Base-by-base conservation (phyloP, 2,888 invertebrate species). In the Cheilosia scutellata region DNA sequence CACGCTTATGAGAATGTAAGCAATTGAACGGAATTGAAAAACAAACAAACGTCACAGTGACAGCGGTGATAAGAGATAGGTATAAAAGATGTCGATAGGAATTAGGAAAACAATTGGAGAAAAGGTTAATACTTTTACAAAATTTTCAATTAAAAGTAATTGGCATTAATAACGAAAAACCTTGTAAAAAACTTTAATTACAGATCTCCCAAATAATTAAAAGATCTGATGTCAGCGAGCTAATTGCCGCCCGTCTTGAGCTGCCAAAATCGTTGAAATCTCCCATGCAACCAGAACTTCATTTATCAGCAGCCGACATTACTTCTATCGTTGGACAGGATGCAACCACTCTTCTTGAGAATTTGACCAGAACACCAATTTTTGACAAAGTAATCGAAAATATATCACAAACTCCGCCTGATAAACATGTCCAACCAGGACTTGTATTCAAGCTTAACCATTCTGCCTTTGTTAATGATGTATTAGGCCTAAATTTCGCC, bases 101-200 rank as follows among this genome's bases (percentile, higher is more conserved):
- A 90, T 91, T 66, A 89, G 91, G 51, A 90, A 88, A 44, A 88
- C 89, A 0, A 92, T 91, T 79, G 89, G 89, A 71, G 89, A 91
- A 71, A 90, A 90, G 89, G 91, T 92, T 72, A 68, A 20, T 0
- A 13, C 37, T 13, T 16, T 13, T 37, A 4, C 3, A 13, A 68
- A 62, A 68, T 42, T 5, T 3, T 55, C 27, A 33, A 55, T 55
- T 33, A 5, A 63, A 44, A 13, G 2, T n/a, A 1, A 13, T 7
- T 63, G 76, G 65, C 55, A 79, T 55, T 47, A 16, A 66, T 11
- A 7, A 33, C 6, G 1, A 0, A 5, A 31, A 25, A 44, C 9
- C 25, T 68, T 55, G 47, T 55, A 77, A 9, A 6, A 31, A 49
- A 74, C 5, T 68, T 0, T 11, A 60, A 29, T 70, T 55, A 9